phyloP scores from a whole-genome alignment of 2,888 invertebrate genomes.

The Pharmacophagus antenor region DNA sequence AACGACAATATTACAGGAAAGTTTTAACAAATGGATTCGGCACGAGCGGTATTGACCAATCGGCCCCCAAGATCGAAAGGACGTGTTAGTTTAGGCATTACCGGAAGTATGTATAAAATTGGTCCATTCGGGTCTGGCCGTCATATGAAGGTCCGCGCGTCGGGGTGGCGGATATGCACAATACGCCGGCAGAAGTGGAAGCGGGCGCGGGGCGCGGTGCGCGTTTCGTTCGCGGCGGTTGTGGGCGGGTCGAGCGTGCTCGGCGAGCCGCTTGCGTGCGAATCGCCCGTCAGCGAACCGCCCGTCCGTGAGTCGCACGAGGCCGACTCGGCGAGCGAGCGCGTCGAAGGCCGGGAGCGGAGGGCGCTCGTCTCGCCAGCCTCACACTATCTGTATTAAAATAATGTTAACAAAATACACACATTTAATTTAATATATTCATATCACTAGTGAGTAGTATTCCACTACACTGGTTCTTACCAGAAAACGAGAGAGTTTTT shows the following conservation, averaged over 20 bases:
- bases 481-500: too few relatives aligned
- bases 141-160: conserved; percentile 69
- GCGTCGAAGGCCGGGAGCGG: conserved; percentile 67
- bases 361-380: conserved; percentile 75
- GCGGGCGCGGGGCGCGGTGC: conserved; percentile 50
- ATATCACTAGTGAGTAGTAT: too few relatives aligned
- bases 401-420: conserved; percentile 11
- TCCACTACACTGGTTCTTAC: too few relatives aligned
- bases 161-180: conserved; percentile 59
- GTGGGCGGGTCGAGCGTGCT: conserved; percentile 32
- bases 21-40: conserved; percentile 64
- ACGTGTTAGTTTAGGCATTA: conserved; percentile 66
- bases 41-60: conserved; percentile 48
- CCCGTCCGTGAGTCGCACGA: conserved; percentile 67
- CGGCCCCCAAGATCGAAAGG: conserved; percentile 60
- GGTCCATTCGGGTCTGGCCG: conserved; percentile 65
- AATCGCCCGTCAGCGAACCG: conserved; percentile 51
- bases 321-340: conserved; percentile 76
- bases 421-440: neutral
- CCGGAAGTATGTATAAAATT: conserved; percentile 74
- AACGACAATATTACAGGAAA: conserved; percentile 55
- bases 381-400: conserved; percentile 66
- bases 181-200: conserved; percentile 74
- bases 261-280: conserved; percentile 41
- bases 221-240: conserved; percentile 44